Conservation (phyloP, 2,888 invertebrate species). For the Sericinus montela region DNA sequence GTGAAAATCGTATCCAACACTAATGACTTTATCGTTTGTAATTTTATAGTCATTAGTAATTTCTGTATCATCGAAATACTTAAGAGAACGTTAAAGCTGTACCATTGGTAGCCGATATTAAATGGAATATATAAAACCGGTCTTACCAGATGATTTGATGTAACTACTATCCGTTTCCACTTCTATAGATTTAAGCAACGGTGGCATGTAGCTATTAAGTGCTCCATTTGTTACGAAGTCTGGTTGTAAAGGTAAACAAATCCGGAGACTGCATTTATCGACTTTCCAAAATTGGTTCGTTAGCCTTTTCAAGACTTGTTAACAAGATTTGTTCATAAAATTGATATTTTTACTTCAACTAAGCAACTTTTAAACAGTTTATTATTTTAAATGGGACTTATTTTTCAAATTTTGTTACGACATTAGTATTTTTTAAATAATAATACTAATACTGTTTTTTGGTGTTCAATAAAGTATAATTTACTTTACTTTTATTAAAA, state of each 20-base stretch:
- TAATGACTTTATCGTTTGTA: not conserved
- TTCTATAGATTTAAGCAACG: not conserved
- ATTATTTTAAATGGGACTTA: too few relatives aligned
- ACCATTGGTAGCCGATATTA: conserved; percentile 6
- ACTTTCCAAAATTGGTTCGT: not conserved
- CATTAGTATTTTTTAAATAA: too few relatives aligned
- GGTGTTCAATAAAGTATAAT: too few relatives aligned
- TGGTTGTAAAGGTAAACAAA: conserved; percentile 10
- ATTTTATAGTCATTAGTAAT: not conserved
- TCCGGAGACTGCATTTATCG: conserved; percentile 1
- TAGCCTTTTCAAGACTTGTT: not conserved
- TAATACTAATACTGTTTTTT: too few relatives aligned
- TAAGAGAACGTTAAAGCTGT: conserved; percentile 6
- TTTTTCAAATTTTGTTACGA: too few relatives aligned
- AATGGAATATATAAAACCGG: conserved; percentile 8
- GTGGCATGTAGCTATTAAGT: conserved; percentile 1
- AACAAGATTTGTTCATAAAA: not conserved
- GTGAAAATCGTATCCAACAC: not conserved
- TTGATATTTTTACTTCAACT: too few relatives aligned
- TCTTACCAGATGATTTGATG: conserved; percentile 6
- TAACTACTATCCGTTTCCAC: not conserved
- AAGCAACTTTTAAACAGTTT: not conserved
- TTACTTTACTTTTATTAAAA: too few relatives aligned
- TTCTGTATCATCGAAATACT: conserved; percentile 3
- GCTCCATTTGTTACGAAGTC: conserved; percentile 6